These are phyloP conservation scores for Hormiphora californensis DNA, from an alignment of 37 sponge, comb jelly and placozoan species.

Conservation along the genomic window DNA sequence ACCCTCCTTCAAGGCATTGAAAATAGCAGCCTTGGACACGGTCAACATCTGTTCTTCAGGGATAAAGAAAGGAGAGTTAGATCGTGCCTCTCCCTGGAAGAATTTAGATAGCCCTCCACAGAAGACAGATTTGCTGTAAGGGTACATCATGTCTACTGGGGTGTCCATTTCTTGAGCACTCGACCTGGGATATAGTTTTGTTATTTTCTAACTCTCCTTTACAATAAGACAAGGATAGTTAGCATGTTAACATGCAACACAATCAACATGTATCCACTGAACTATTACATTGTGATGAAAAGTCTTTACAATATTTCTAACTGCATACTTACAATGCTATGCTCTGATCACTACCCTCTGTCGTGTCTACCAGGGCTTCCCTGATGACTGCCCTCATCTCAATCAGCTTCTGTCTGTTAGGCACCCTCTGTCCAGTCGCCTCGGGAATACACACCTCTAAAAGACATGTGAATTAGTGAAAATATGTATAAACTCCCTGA, in stretches of 20 bases:
- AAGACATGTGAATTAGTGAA: too few relatives aligned
- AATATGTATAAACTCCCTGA: too few relatives aligned
- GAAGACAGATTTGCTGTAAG: slow-evolving; percentile 58
- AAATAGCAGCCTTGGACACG: slow-evolving; percentile 71
- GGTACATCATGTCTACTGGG: background rate
- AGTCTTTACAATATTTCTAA: too few relatives aligned
- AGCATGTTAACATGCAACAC: too few relatives aligned
- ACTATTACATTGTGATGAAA: too few relatives aligned
- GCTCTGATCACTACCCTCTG: background rate
- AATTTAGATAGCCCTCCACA: slow-evolving; percentile 60
- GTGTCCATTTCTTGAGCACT: background rate
- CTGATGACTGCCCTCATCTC: slow-evolving; percentile 43
- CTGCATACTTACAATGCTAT: slow-evolving; percentile 35
- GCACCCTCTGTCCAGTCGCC: slow-evolving; percentile 11
- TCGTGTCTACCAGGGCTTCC: background rate
- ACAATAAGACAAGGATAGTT: background rate
- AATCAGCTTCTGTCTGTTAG: slow-evolving; percentile 34
- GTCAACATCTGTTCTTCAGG: slow-evolving; percentile 60
- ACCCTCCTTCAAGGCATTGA: slow-evolving; percentile 74
- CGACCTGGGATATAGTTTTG: background rate
- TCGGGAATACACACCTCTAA: slow-evolving; percentile 4
- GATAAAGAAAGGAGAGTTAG: slow-evolving; percentile 73
- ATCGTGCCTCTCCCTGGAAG: slow-evolving; percentile 84
- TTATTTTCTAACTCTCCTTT: background rate
- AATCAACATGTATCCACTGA: too few relatives aligned